Evolutionary conservation across 2,888 invertebrate species (phyloP).

Genomic region (Strigamia maritima): DNA sequence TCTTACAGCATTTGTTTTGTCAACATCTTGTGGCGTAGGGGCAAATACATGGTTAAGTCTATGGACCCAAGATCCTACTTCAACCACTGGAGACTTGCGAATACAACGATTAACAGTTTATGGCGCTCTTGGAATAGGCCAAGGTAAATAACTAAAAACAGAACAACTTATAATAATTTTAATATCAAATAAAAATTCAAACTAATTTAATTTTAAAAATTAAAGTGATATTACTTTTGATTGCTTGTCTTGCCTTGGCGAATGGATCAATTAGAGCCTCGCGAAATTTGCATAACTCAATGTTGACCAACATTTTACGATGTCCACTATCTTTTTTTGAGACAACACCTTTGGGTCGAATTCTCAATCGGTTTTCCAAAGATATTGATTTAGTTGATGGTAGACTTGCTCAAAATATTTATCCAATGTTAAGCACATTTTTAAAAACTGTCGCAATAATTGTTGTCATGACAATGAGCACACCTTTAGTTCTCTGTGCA

Average conservation of each 20-base stretch:
- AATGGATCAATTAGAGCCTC: slow-evolving; percentile 47
- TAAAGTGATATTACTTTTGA: slow-evolving; percentile 42
- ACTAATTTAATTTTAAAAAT: slow-evolving; percentile 39
- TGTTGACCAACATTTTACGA: slow-evolving; percentile 45
- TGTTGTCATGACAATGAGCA: slow-evolving; percentile 47
- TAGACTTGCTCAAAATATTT: slow-evolving; percentile 64
- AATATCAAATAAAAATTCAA: background rate
- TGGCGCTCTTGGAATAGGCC: slow-evolving; percentile 79
- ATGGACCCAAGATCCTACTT: slow-evolving; percentile 41
- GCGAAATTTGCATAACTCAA: slow-evolving; percentile 45
- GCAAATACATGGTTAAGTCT: slow-evolving; percentile 63
- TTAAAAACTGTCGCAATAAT: slow-evolving; percentile 48
- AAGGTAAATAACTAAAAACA: too few species aligned
- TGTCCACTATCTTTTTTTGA: slow-evolving; percentile 71
- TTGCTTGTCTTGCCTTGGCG: slow-evolving; percentile 45
- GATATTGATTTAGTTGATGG: slow-evolving; percentile 66
- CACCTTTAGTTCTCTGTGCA: slow-evolving; percentile 50
- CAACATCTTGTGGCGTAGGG: slow-evolving; percentile 69
- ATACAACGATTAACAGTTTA: slow-evolving; percentile 86
- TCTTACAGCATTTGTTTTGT: slow-evolving; percentile 67
- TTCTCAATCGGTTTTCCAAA: too few species aligned
- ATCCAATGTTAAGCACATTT: slow-evolving; percentile 60
- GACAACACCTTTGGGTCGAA: slow-evolving; percentile 68
- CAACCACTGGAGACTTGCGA: slow-evolving; percentile 55
- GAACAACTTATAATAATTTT: too few species aligned